Percentiles rank a stretch among this genome's conserved stretches.
These are phyloP conservation scores for Romanogobio albipinnatus DNA, from an alignment of 2,113 vertebrate genomes.

Conservation along the genomic window DNA sequence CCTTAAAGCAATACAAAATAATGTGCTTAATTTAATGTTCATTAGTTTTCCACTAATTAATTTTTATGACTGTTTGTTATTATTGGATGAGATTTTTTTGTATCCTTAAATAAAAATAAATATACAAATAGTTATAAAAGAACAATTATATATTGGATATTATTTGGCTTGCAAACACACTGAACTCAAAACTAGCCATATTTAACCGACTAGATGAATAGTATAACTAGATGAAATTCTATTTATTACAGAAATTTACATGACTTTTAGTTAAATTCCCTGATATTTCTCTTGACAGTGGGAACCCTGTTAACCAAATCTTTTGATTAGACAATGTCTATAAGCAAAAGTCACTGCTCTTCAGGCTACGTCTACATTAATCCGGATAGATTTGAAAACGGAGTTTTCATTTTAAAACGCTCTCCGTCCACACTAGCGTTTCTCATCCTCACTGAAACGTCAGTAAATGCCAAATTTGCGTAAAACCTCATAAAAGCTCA, in stretches of 20 bases:
- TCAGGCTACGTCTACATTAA: too few relatives aligned
- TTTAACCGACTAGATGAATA: not conserved
- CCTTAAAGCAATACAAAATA: not conserved
- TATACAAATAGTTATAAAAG: too few relatives aligned
- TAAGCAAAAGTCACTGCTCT: not conserved
- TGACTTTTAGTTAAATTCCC: too few relatives aligned
- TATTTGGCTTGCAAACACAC: not conserved
- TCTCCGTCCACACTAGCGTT: too few relatives aligned
- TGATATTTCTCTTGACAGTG: not conserved
- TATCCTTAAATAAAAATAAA: too few relatives aligned
- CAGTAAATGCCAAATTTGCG: too few relatives aligned
- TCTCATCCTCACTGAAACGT: too few relatives aligned
- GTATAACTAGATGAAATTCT: not conserved
- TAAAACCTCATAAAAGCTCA: too few relatives aligned
- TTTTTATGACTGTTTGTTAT: not conserved
- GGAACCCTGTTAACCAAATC: not conserved
- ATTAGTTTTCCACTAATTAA: not conserved
- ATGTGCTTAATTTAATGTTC: not conserved
- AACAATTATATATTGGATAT: not conserved
- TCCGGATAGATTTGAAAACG: too few relatives aligned
- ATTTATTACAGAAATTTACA: not conserved
- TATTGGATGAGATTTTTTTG: not conserved
- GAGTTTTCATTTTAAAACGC: too few relatives aligned
- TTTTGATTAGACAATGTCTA: not conserved
- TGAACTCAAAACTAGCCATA: not conserved